Evolutionary conservation across 1,140 invertebrate genomes (phyloP).

Genomic region (Aplysia californica): DNA sequence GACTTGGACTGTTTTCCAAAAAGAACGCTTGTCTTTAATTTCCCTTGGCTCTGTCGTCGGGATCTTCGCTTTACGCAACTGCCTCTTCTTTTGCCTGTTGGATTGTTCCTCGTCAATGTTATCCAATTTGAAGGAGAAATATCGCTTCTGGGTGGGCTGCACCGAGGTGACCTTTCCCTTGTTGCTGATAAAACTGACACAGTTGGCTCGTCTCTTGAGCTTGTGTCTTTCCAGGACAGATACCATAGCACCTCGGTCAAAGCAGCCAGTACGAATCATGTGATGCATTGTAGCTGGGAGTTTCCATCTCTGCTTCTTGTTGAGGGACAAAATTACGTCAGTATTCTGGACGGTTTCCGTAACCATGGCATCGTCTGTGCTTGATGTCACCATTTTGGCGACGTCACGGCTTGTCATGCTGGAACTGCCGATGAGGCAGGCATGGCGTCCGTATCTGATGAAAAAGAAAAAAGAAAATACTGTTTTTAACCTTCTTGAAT

Average conservation of each 20-base stretch:
- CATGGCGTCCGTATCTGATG: constrained; percentile 10
- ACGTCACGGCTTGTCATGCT: not conserved
- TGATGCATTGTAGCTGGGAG: constrained; percentile 29
- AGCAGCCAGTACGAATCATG: constrained; percentile 18
- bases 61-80: not conserved
- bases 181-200: constrained; percentile 35
- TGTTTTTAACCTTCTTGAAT: no score
- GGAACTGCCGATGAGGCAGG: not conserved
- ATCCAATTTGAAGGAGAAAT: constrained; percentile 25
- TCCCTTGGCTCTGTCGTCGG: not conserved
- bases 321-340: constrained; percentile 37
- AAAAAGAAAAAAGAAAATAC: no score
- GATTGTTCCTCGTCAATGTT: not conserved
- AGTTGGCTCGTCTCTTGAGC: constrained; percentile 33
- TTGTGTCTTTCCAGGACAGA: constrained; percentile 39
- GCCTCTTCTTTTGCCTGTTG: not conserved
- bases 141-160: constrained; percentile 11
- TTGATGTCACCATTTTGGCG: constrained; percentile 26
- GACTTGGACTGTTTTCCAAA: not conserved
- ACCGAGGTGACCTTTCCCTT: constrained; percentile 15
- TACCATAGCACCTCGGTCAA: constrained; percentile 22
- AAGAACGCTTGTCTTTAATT: not conserved
- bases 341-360: not conserved
- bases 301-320: constrained; percentile 39
- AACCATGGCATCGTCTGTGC: not conserved